Conservation (phyloP, 2,888 invertebrate genomes). For the Tethea ocularis region DNA sequence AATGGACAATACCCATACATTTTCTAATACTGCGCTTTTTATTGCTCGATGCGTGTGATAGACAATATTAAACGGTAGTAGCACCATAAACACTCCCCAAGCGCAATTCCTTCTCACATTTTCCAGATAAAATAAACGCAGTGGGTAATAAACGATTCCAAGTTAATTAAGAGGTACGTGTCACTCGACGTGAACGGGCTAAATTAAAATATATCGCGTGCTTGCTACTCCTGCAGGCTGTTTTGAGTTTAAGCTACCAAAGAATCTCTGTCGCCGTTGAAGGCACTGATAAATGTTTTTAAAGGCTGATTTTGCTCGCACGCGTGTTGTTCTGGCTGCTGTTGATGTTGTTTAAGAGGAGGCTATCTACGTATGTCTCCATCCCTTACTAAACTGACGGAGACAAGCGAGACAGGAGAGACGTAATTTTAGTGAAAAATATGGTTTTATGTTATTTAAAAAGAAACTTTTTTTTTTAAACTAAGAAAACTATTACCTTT, state of each 20-base stretch:
- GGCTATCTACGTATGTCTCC: too few species aligned
- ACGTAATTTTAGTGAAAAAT: too few species aligned
- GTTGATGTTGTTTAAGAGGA: slow-evolving; percentile 9
- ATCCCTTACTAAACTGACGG: too few species aligned
- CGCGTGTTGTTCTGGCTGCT: neutral
- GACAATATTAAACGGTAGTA: neutral
- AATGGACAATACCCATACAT: neutral
- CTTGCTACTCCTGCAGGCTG: slow-evolving; percentile 27
- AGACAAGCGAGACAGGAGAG: too few species aligned
- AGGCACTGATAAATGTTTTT: slow-evolving; percentile 10
- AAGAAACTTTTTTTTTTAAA: too few species aligned
- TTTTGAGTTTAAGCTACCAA: slow-evolving; percentile 38
- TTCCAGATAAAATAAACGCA: slow-evolving; percentile 42
- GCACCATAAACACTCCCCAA: slow-evolving; percentile 27
- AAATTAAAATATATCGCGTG: slow-evolving; percentile 49
- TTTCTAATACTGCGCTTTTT: neutral
- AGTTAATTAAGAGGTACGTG: slow-evolving; percentile 54
- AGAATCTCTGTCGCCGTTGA: slow-evolving; percentile 24
- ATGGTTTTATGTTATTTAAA: too few species aligned
- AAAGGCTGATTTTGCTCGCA: neutral
- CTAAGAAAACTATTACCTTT: too few species aligned
- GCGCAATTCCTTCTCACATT: slow-evolving; percentile 31
- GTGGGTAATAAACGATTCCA: slow-evolving; percentile 44
- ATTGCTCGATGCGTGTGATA: neutral
- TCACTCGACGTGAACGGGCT: slow-evolving; percentile 36